Percentiles rank a stretch among this genome's conserved stretches.
phyloP scores from a whole-genome alignment of 2,113 vertebrate species.

The Nyctereutes procyonoides region DNA sequence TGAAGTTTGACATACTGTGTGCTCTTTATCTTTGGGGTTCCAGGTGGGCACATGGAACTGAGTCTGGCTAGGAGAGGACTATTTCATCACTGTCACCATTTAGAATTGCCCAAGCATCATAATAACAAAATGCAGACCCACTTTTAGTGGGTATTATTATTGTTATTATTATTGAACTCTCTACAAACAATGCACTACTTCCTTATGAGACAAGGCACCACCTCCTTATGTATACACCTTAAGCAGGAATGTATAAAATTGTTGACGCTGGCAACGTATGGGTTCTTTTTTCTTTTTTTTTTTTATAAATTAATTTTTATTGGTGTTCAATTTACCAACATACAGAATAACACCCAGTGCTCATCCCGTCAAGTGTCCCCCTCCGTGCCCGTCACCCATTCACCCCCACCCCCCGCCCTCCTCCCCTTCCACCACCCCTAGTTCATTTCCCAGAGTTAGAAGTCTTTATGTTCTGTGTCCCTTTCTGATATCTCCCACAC shows the following conservation, averaged over 20 bases:
- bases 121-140: background rate
- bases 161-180: background rate
- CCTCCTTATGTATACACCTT: background rate
- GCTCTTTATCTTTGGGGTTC: background rate
- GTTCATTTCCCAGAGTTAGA: no score
- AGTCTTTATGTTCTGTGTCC: no score
- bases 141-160: background rate
- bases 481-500: no score
- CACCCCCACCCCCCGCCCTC: no score
- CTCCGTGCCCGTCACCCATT: no score
- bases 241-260: background rate
- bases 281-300: no score
- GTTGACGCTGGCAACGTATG: background rate
- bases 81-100: background rate
- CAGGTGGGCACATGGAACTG: no score
- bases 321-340: no score
- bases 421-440: no score
- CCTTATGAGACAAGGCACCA: background rate
- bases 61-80: background rate
- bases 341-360: no score
- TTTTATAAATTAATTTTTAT: no score
- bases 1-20: background rate
- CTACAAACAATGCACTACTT: background rate
- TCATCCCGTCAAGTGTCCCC: no score
- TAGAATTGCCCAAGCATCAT: background rate